Conservation (phyloP, 2,888 invertebrate genomes). For the Yponomeuta sedellus region DNA sequence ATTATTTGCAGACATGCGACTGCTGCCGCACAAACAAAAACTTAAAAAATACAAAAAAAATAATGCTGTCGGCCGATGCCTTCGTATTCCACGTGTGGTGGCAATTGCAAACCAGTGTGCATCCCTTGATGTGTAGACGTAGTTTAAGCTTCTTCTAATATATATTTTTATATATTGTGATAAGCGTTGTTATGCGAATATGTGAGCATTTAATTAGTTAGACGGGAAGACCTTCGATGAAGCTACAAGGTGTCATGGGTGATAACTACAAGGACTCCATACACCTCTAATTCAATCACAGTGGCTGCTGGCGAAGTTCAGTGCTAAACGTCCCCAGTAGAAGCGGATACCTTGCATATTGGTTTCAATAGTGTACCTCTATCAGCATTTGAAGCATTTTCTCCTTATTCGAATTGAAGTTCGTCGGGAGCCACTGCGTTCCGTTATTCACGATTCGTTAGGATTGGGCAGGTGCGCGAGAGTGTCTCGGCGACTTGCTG, state of each 20-base stretch:
- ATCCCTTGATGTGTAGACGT: constrained; percentile 69
- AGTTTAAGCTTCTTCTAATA: constrained; percentile 72
- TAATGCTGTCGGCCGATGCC: constrained; percentile 50
- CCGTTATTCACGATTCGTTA: constrained; percentile 4
- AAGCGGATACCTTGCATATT: background rate
- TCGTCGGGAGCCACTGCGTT: background rate
- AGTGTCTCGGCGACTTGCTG: constrained; percentile 72
- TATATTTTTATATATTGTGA: constrained; percentile 76
- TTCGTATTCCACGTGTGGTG: constrained; percentile 62
- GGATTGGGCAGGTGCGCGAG: constrained; percentile 4
- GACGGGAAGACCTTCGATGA: constrained; percentile 47
- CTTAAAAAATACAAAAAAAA: constrained; percentile 40
- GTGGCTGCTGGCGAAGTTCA: constrained; percentile 7
- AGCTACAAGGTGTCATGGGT: constrained; percentile 51
- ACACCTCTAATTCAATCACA: background rate
- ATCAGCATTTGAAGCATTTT: background rate
- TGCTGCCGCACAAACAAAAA: constrained; percentile 71
- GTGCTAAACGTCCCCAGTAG: background rate
- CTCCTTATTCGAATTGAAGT: background rate
- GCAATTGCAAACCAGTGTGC: constrained; percentile 69
- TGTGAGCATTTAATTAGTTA: constrained; percentile 73
- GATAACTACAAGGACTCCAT: constrained; percentile 41
- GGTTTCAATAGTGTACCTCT: background rate
- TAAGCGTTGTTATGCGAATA: constrained; percentile 74
- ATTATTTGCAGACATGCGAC: constrained; percentile 65